These are phyloP conservation scores for Amiota communis DNA, from an alignment of 2,888 invertebrate genomes.

Conservation along the genomic window DNA sequence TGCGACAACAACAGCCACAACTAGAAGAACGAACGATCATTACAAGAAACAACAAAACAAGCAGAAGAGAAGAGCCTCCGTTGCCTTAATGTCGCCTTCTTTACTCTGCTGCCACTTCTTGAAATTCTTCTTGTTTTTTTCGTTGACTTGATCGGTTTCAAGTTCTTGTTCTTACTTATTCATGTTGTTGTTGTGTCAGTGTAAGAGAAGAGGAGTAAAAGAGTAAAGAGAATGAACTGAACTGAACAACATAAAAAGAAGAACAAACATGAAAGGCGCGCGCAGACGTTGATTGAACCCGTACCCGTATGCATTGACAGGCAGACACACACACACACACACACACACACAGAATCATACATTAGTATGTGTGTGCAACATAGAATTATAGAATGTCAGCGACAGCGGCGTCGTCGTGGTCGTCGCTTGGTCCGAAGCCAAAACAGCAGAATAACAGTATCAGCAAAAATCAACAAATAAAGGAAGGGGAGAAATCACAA, in stretches of 20 bases:
- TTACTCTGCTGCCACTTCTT: background rate
- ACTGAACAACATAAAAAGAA: conserved; percentile 14
- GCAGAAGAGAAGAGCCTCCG: conserved; percentile 7
- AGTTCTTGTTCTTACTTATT: background rate
- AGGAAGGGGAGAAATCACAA: background rate
- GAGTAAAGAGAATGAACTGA: conserved; percentile 41
- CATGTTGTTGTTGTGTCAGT: background rate
- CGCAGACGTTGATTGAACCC: conserved; percentile 24
- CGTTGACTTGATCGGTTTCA: conserved; percentile 12
- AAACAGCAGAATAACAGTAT: conserved; percentile 21
- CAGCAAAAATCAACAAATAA: conserved; percentile 15
- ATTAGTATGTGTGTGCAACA: no score
- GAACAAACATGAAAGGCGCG: background rate
- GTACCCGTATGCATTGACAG: conserved; percentile 12
- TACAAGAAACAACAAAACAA: conserved; percentile 6
- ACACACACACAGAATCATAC: no score
- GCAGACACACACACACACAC: conserved; percentile 26
- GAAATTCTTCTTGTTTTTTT: background rate
- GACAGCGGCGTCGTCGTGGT: no score
- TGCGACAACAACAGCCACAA: conserved; percentile 52
- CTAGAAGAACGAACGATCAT: conserved; percentile 16
- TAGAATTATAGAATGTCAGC: no score
- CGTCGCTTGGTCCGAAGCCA: background rate
- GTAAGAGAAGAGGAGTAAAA: conserved; percentile 34
- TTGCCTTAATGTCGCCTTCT: no score